Base-by-base conservation (phyloP, 1,140 invertebrate species). In the Agrypnia vestita region DNA sequence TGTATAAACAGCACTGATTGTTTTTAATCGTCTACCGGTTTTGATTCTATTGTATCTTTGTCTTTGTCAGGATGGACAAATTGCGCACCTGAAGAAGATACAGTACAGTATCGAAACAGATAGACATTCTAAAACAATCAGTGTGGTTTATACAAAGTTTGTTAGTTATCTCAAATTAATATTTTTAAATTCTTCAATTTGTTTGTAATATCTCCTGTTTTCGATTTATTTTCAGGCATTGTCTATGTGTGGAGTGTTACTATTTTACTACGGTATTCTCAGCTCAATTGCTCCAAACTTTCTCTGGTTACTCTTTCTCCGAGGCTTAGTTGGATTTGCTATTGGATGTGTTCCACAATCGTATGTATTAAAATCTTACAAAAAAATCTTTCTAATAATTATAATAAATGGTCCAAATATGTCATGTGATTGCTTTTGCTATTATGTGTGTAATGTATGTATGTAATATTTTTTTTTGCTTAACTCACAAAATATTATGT, bases 331-430 rank as follows among this genome's bases (percentile, higher is more conserved):
- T 59, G 97, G 97, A 12, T 98, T 99, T 91, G 96, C 97, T 21
- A 97, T 99, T 86, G 97, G 97, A 80, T 98, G 97, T 88, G 96
- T 97, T 43, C 97, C 97, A 78, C 97, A 99, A 90, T 97, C 97
- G 97, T 98, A 92, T 95, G 96, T 94, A 49, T 0, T 11, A 71
- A 21, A 4, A 15, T 67, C 9, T 62, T 10, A 15, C 9, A 25
- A 62, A 51, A 3, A 51, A 15, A 51, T 51, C 8, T 51, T 51
- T 51, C 8, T 13, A 51, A 12, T 51, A 13, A 51, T 51, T 51
- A n/a, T n/a, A n/a, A n/a, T n/a, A 51, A 51, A 51, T 51, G 49
- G 49, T 51, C 3, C 8, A 51, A 51, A 51, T 51, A 12, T 4
- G 49, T 51, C 49, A 51, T 51, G 49, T 51, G 3, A 12, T 12